phyloP scores from a whole-genome alignment of 2,113 vertebrate species.

The Mirza zaza region DNA sequence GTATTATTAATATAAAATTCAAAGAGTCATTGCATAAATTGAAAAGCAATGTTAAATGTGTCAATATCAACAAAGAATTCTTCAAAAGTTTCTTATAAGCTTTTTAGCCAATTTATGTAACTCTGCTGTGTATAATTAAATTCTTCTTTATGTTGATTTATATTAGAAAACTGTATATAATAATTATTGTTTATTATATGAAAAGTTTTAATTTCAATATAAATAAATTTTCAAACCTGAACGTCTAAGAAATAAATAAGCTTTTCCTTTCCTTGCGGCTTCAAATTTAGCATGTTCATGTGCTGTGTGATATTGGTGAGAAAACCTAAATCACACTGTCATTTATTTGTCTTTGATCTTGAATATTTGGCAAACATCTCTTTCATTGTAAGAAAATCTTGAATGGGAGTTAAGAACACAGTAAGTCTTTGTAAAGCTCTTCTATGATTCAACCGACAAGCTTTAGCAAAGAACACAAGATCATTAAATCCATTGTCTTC shows the following conservation, averaged over 20 bases:
- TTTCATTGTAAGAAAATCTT: neutral
- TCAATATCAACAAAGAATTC: neutral
- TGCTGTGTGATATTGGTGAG: neutral
- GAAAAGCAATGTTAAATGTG: neutral
- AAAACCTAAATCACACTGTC: neutral
- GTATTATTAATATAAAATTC: neutral
- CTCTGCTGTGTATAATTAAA: neutral
- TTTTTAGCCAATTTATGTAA: neutral
- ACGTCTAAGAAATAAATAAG: neutral
- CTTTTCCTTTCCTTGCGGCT: neutral
- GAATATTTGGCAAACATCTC: neutral
- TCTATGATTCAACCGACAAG: neutral
- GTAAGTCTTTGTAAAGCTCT: neutral
- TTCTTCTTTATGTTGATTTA: neutral
- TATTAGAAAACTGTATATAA: neutral
- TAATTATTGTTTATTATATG: neutral
- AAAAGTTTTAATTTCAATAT: neutral
- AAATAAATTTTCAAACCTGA: neutral
- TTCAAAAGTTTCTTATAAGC: neutral
- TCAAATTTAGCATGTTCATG: neutral
- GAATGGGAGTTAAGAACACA: neutral
- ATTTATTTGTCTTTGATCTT: neutral
- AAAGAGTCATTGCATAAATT: neutral
- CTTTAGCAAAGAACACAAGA: neutral
- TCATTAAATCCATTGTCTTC: neutral